These are phyloP conservation scores for Lasioglossum zephyrum DNA, from an alignment of 2,888 invertebrate genomes.

Conservation along the genomic window DNA sequence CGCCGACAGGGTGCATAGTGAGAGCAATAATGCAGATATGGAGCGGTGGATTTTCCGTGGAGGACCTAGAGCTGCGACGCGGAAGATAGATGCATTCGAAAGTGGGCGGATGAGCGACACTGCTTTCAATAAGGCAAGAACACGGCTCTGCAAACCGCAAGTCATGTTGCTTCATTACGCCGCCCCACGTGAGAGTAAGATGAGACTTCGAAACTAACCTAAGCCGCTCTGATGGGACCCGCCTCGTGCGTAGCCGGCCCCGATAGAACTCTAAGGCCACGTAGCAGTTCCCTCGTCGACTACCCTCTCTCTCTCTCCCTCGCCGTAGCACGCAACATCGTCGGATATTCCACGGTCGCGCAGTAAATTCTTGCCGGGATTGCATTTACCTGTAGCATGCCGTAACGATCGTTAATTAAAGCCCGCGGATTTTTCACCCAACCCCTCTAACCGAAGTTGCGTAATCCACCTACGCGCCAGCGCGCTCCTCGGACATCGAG, in stretches of 20 bases:
- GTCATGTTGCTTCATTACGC: slow-evolving; percentile 83
- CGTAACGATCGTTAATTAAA: slow-evolving; percentile 68
- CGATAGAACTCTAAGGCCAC: slow-evolving; percentile 58
- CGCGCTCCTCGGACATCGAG: slow-evolving; percentile 28
- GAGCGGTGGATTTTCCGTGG: background rate
- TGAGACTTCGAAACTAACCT: slow-evolving; percentile 77
- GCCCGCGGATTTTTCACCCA: slow-evolving; percentile 40
- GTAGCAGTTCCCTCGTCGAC: slow-evolving; percentile 38
- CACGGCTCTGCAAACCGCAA: slow-evolving; percentile 81
- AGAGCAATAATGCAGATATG: background rate
- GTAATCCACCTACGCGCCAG: slow-evolving; percentile 57
- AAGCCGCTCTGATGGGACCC: slow-evolving; percentile 72
- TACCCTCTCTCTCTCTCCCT: slow-evolving; percentile 29
- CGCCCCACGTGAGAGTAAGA: slow-evolving; percentile 81
- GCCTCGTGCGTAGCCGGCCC: slow-evolving; percentile 69
- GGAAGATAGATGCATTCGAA: slow-evolving; percentile 24
- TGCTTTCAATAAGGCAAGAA: slow-evolving; percentile 83
- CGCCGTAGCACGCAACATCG: slow-evolving; percentile 32
- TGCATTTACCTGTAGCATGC: slow-evolving; percentile 62
- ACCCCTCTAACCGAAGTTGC: slow-evolving; percentile 45
- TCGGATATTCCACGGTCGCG: slow-evolving; percentile 59
- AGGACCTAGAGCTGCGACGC: no score
- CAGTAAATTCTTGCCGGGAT: slow-evolving; percentile 66
- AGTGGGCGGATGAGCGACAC: slow-evolving; percentile 80
- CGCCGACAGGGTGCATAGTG: background rate